Base-by-base conservation (phyloP, 2,888 invertebrate genomes). In the Labia minor region DNA sequence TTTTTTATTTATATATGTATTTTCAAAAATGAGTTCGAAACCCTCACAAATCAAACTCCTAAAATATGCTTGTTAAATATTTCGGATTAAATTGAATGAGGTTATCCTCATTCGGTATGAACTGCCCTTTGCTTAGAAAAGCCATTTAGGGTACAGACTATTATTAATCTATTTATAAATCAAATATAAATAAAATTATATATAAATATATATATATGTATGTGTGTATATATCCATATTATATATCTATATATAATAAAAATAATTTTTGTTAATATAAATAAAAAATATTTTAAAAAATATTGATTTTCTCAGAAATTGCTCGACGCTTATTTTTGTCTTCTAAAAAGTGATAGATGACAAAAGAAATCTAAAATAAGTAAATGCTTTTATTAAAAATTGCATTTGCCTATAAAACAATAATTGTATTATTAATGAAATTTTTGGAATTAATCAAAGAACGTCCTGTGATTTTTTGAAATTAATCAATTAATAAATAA, bases 361-460 rank as follows among this genome's bases (percentile, higher is more conserved):
- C 49, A 49, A 49, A 49, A 49, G 16, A 49, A 49, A 49, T 3
- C 2, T 8, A 49, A 49, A 49, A 49, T 26, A 49, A 49, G 16
- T 14, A 49, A 49, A 49, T 33, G 33, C 11, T 49, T 49, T 49
- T 49, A 8, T 26, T 8, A 26, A 26, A 49, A 49, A n/a, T 49
- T 49, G 49, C 14, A 49, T 49, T 49, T 49, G 14, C 49, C 3
- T 8, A n/a, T 6, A 49, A 49, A 49, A 49, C 4, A 49, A 49
- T 10, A 49, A 4, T 49, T 10, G n/a, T 49, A 14, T 49, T 8
- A 49, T 49, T 49, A 49, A 49, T 49, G 3, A 16, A 49, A n/a
- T n/a, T 49, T 49, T 49, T 49, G 49, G 49, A 49, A n/a, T 49
- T 49, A 49, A 49, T 49, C 49, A 49, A 49, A 49, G 49, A 49